Percentiles rank a stretch among this genome's conserved stretches.
Conservation (phyloP, 2,113 vertebrate genomes). For the Trochalopteron elliotii region DNA sequence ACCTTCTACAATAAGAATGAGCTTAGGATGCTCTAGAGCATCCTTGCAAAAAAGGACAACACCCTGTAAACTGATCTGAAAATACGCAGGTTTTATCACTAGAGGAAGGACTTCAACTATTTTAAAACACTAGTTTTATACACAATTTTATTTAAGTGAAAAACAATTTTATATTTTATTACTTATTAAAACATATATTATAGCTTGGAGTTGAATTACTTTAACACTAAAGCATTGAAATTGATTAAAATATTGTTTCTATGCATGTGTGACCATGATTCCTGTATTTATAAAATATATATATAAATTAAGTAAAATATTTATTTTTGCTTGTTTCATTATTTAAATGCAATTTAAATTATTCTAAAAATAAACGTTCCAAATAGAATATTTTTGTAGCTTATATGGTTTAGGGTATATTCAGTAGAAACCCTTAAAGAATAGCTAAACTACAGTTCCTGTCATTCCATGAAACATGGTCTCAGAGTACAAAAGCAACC, state of each 20-base stretch:
- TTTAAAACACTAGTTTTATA: constrained; percentile 38
- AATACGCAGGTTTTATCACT: neutral
- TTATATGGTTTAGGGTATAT: neutral
- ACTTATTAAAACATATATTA: neutral
- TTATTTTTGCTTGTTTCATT: neutral
- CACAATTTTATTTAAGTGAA: constrained; percentile 40
- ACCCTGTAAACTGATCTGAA: neutral
- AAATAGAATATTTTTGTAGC: neutral
- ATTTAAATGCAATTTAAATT: neutral
- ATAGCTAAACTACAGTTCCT: neutral
- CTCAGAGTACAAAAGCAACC: neutral
- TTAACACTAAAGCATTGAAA: neutral
- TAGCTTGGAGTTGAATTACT: neutral
- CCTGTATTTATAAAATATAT: neutral
- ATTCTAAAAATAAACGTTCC: neutral
- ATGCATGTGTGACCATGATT: neutral
- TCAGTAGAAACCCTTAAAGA: neutral
- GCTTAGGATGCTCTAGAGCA: neutral
- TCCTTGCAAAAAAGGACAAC: neutral
- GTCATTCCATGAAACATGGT: neutral
- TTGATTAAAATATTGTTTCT: neutral
- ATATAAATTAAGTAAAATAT: neutral
- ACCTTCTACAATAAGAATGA: neutral
- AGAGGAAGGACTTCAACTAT: constrained; percentile 7
- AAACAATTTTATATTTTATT: neutral